phyloP scores from a whole-genome alignment of 2,113 vertebrate genomes.

The Micronycteris hirsuta region DNA sequence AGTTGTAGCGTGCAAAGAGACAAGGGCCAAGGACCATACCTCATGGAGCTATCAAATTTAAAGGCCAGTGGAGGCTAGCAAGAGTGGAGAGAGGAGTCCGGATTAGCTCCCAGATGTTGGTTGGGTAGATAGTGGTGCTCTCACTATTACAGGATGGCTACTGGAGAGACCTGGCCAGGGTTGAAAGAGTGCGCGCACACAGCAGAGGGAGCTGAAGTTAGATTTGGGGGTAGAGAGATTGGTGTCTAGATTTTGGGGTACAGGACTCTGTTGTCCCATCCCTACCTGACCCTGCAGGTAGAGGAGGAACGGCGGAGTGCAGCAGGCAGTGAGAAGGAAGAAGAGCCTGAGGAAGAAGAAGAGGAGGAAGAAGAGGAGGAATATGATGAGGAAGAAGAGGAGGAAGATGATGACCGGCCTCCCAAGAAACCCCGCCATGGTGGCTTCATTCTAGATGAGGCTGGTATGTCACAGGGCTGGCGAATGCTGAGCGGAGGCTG shows the following conservation, averaged over 20 bases:
- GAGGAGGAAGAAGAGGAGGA: constrained; percentile 85
- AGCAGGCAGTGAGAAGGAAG: constrained; percentile 91
- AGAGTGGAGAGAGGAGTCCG: too few species aligned
- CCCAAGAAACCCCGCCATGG: constrained; percentile 91
- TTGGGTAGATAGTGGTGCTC: background rate
- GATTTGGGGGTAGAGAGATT: background rate
- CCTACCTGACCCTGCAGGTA: constrained; percentile 58
- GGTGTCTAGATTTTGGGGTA: background rate
- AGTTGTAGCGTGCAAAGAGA: background rate
- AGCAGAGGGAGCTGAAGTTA: background rate
- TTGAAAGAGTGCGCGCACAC: background rate
- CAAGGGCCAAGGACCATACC: background rate
- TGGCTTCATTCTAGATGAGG: constrained; percentile 94
- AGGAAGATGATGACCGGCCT: constrained; percentile 91
- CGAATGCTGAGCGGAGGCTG: background rate
- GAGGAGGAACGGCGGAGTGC: constrained; percentile 86
- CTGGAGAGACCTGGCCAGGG: background rate
- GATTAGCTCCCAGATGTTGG: background rate
- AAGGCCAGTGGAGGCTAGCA: background rate
- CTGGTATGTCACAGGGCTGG: constrained; percentile 79
- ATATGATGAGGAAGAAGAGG: constrained; percentile 93
- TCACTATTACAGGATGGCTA: background rate
- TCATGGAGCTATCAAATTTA: background rate
- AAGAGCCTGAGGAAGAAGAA: constrained; percentile 88
- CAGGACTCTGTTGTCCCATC: background rate